Percentiles rank a stretch among this genome's conserved stretches.
These are phyloP conservation scores for Nematopogon swammerdamellus DNA, from an alignment of 2,888 invertebrate genomes.

Conservation along the genomic window DNA sequence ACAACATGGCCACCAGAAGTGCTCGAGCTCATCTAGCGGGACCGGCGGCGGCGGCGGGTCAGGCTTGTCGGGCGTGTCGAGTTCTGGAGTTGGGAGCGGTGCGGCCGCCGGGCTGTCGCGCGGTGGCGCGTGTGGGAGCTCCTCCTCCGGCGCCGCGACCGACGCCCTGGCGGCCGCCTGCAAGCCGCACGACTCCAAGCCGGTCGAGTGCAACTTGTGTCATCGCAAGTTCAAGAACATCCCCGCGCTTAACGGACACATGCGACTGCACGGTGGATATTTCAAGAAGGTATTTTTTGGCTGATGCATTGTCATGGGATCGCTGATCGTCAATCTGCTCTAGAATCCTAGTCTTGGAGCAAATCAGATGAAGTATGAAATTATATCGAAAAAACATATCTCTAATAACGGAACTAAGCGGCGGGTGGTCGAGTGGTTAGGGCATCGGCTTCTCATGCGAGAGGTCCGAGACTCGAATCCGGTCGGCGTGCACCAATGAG, in stretches of 20 bases:
- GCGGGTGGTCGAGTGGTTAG: no score
- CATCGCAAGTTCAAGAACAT: slow-evolving; percentile 96
- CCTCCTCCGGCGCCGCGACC: slow-evolving; percentile 16
- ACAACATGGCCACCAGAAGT: slow-evolving; percentile 12
- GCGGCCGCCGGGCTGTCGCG: slow-evolving; percentile 24
- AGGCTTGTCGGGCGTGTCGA: slow-evolving; percentile 16
- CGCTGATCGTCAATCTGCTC: no score
- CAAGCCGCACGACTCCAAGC: slow-evolving; percentile 67
- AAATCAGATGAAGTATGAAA: slow-evolving; percentile 6
- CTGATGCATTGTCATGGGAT: no score
- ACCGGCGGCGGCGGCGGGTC: no score
- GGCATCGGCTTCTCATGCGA: no score
- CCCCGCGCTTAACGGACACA: slow-evolving; percentile 96
- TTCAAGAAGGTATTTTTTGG: slow-evolving; percentile 96
- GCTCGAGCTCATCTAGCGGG: no score
- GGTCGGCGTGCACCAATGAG: no score
- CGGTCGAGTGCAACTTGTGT: slow-evolving; percentile 93
- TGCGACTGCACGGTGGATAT: slow-evolving; percentile 96
- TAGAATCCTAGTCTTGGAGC: no score
- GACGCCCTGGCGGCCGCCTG: slow-evolving; percentile 19
- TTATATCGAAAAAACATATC: no score
- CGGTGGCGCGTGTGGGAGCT: slow-evolving; percentile 18
- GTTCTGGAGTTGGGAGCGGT: no score
- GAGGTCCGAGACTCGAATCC: no score
- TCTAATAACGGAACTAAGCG: no score